phyloP scores from a whole-genome alignment of 2,888 invertebrate species.

The Thereva nobilitata region DNA sequence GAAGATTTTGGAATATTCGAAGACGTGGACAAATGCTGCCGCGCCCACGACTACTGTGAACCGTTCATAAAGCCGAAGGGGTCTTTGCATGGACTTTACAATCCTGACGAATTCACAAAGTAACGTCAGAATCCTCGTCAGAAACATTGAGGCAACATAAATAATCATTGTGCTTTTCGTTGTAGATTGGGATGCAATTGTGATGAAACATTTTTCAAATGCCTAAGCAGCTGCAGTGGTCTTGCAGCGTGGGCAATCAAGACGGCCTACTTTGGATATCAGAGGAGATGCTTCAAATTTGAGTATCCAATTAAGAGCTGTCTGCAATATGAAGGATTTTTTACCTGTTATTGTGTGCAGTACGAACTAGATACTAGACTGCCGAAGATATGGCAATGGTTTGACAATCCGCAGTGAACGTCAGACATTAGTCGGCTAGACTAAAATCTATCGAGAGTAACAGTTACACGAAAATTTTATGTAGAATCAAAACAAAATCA shows the following conservation, averaged over 20 bases:
- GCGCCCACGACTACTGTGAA: constrained; percentile 72
- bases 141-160: background rate
- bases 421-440: no score
- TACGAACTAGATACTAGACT: constrained; percentile 49
- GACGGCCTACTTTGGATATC: constrained; percentile 51
- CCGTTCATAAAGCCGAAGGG: constrained; percentile 51
- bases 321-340: constrained; percentile 48
- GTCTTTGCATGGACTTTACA: constrained; percentile 49
- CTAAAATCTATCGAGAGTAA: no score
- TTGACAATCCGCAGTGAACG: constrained; percentile 52
- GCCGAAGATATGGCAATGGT: constrained; percentile 53
- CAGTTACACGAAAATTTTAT: no score
- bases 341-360: constrained; percentile 52
- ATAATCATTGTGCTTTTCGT: background rate
- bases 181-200: constrained; percentile 53
- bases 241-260: constrained; percentile 51
- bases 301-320: constrained; percentile 51
- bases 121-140: constrained; percentile 36
- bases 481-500: no score
- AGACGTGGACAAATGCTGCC: constrained; percentile 84
- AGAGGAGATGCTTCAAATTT: constrained; percentile 50
- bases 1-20: constrained; percentile 81
- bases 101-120: constrained; percentile 55
- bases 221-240: constrained; percentile 50
- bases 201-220: constrained; percentile 55